These are phyloP conservation scores for Metridium senile DNA, from an alignment of 92 coral and sea anemone genomes.

Conservation along the genomic window DNA sequence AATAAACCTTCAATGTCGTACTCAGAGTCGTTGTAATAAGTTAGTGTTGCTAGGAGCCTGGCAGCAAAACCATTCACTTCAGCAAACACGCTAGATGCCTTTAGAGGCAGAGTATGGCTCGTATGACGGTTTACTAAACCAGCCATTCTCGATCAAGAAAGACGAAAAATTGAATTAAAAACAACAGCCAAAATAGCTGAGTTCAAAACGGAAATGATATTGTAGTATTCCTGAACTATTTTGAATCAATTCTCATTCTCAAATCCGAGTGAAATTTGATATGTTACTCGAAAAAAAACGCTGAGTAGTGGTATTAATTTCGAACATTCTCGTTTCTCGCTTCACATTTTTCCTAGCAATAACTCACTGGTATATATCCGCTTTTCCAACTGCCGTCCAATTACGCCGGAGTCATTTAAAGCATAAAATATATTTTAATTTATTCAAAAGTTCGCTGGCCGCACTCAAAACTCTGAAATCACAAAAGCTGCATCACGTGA, in stretches of 20 bases:
- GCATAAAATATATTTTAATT: conserved; percentile 14
- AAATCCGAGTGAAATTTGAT: not conserved
- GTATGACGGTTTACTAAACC: conserved; percentile 87
- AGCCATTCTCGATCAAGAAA: conserved; percentile 52
- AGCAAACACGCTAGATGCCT: conserved; percentile 94
- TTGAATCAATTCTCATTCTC: not conserved
- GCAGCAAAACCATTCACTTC: conserved; percentile 96
- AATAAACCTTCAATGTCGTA: conserved; percentile 84
- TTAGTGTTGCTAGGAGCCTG: conserved; percentile 78
- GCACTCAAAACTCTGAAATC: not conserved
- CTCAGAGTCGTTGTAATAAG: conserved; percentile 86
- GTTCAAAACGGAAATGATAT: not conserved
- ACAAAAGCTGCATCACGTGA: conserved; percentile 14
- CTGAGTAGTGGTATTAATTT: no score
- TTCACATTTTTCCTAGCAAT: no score
- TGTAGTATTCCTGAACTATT: not conserved
- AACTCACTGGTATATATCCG: conserved; percentile 20
- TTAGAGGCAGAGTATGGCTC: conserved; percentile 63
- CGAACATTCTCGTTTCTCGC: no score
- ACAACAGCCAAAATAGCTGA: not conserved
- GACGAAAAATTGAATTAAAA: not conserved
- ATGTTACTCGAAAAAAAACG: not conserved
- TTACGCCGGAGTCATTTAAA: conserved; percentile 30
- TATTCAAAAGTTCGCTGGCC: conserved; percentile 19
- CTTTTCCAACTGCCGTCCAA: conserved; percentile 26